phyloP scores from a whole-genome alignment of 2,113 vertebrate genomes.

The Hirundichthys speculiger region DNA sequence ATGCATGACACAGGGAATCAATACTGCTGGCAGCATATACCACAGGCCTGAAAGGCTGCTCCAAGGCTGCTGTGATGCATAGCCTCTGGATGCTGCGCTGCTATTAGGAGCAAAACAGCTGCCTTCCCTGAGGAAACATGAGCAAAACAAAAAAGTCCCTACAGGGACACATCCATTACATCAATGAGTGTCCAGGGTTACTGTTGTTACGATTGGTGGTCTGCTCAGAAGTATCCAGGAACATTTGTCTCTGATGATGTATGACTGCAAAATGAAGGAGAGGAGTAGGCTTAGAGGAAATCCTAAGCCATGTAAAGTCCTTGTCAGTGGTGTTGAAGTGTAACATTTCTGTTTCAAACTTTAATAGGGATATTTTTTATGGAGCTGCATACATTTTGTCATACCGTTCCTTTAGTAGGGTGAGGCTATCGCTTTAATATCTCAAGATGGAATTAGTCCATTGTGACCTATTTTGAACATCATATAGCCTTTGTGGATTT shows the following conservation, averaged over 20 bases:
- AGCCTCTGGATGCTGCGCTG: constrained; percentile 45
- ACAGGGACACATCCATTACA: constrained; percentile 63
- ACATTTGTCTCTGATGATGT: constrained; percentile 27
- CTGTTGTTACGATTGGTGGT: constrained; percentile 22
- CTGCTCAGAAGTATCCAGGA: constrained; percentile 2
- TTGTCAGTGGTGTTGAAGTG: neutral
- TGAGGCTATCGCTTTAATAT: no score
- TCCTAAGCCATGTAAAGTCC: neutral
- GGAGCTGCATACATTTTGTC: no score
- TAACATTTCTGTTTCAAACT: no score
- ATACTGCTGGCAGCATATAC: constrained; percentile 60
- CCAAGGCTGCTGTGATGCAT: constrained; percentile 70
- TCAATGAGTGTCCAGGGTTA: constrained; percentile 52
- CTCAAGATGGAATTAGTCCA: no score
- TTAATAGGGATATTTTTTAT: no score
- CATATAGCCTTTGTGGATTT: no score
- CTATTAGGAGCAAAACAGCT: constrained; percentile 36
- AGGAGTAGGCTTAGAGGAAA: neutral
- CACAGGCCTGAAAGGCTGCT: constrained; percentile 59
- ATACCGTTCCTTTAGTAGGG: no score
- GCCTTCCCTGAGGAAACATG: constrained; percentile 44
- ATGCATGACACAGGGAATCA: constrained; percentile 65
- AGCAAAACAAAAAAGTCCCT: constrained; percentile 13
- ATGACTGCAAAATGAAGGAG: constrained; percentile 1
- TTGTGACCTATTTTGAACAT: no score